Evolutionary conservation across 1,140 invertebrate genomes (phyloP), one percentile per base, ranked within the genome.

Genomic region (Druon quercuslanigerum): DNA sequence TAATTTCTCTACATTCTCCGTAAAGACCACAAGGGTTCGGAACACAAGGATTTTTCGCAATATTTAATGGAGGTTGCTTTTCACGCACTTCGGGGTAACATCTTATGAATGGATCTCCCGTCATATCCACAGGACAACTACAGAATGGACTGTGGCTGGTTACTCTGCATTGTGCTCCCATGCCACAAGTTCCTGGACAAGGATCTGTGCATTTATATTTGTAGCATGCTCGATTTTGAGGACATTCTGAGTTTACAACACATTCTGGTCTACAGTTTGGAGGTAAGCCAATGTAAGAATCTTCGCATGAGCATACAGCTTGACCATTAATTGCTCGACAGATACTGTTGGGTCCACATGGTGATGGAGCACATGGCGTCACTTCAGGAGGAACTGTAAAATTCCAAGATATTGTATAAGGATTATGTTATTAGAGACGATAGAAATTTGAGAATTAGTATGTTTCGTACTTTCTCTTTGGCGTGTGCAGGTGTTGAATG

Each of bases 201-300:
- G 96, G 95, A 92, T 96, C 95, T 74, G 92, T 92, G 83, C 96
- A 97, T 88, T 95, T 96, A 79, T 95, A 94, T 76, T 94, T 94
- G 60, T 96, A 93, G 84, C 96, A 97, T 3, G 96, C 95, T 79
- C 93, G 92, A 84, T 95, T 94, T 20, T 94, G 94, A n/a, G 94
- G 92, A 87, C 96, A 97, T 82, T 97, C 96, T 0, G 95, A 94
- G 85, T 96, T 92, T 0, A 95, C 94, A 16, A 95, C 92, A 91
- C 95, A 97, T 90, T 96, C 96, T 20, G 95, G 95, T 80, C 94
- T 92, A 84, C 96, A 97, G 81, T 94, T 95, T 76, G 96, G 95
- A 9, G 94, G 93, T 20, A 91, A 84, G 20, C 94, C 94, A 16
- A 92, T 85, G 72, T 92, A 92, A 0, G 89, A 90, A n/a, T 92